Evolutionary conservation across 2,888 invertebrate genomes (phyloP), one percentile per base, ranked within the genome.

Genomic region (Lasioglossum pauxillum): DNA sequence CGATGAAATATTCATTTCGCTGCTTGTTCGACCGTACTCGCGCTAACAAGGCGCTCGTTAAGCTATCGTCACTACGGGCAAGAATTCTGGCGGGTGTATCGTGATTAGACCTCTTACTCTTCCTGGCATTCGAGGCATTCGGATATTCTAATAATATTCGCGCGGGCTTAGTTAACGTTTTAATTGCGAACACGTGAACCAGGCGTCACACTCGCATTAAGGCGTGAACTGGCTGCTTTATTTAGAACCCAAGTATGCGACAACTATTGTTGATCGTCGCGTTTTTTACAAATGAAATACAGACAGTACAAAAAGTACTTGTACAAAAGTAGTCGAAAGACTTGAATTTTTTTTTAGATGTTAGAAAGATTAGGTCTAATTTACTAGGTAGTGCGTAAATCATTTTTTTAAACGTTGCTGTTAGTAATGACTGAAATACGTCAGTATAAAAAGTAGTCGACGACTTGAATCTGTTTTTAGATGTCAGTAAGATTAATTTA

Each of bases 1-100:
- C 89, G 87, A 89, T 89, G 89, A 89, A 89, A 89, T 89, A 89
- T 89, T 89, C 89, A 89, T 89, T 89, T 89, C 80, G 83, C 88
- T 81, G 88, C 86, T 89, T 89, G 89, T 89, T 88, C 88, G 82
- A 86, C 71, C 86, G 80, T 86, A 78, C 85, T 89, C 77, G 83
- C 85, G 89, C 89, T 89, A 89, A 89, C 89, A 89, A 89, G 89
- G 80, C 89, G 83, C 89, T 89, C 89, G 89, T 89, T 89, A 89
- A 83, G 75, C 86, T 87, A 89, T 89, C 89, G 86, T 89, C 89
- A 78, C 77, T 82, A 74, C 60, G 31, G 82, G 53, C 72, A 85
- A 77, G 83, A 82, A 82, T 86, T 82, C 82, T 80, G 79, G 83
- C 83, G 72, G 76, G 79, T 87, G 79, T 83, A 84, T 86, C 84